These are phyloP conservation scores for Dolichomitus sp. DNA, from an alignment of 2,888 invertebrate species.

Conservation along the genomic window DNA sequence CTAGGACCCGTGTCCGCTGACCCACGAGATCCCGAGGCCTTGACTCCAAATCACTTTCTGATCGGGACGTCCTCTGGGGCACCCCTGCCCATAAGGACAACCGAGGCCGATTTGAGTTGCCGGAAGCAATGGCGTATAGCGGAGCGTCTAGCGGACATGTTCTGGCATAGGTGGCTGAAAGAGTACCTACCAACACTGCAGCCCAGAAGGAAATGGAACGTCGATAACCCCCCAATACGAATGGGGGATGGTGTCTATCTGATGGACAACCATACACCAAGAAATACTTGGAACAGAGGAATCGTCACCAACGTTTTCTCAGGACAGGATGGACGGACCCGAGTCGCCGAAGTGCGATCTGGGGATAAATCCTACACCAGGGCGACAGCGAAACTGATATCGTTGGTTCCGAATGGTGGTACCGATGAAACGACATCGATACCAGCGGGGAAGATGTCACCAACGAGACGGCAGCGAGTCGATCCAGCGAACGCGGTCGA, in stretches of 20 bases:
- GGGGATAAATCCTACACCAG: not conserved
- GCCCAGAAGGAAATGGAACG: slow-evolving; percentile 63
- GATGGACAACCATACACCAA: slow-evolving; percentile 50
- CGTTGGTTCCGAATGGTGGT: not conserved
- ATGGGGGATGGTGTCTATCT: slow-evolving; percentile 64
- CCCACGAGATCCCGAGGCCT: slow-evolving; percentile 71
- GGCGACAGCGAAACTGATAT: slow-evolving; percentile 5
- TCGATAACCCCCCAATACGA: not conserved
- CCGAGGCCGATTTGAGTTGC: slow-evolving; percentile 1
- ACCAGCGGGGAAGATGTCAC: slow-evolving; percentile 47
- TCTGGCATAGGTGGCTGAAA: slow-evolving; percentile 77
- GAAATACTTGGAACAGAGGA: slow-evolving; percentile 66
- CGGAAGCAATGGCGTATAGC: slow-evolving; percentile 59
- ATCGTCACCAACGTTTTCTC: slow-evolving; percentile 31
- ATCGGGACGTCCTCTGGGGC: slow-evolving; percentile 58
- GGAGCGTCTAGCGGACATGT: slow-evolving; percentile 59
- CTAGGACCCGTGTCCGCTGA: slow-evolving; percentile 74
- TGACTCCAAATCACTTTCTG: slow-evolving; percentile 79
- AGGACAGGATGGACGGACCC: slow-evolving; percentile 20
- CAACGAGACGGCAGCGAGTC: not conserved
- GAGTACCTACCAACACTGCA: slow-evolving; percentile 73
- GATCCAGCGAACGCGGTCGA: too few species aligned
- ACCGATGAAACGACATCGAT: not conserved
- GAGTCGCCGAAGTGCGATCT: slow-evolving; percentile 37
- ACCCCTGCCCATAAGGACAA: slow-evolving; percentile 2